Evolutionary conservation across 1,140 invertebrate species (phyloP), one percentile per base, ranked within the genome.

Genomic region (Drosophila malerkotliana): DNA sequence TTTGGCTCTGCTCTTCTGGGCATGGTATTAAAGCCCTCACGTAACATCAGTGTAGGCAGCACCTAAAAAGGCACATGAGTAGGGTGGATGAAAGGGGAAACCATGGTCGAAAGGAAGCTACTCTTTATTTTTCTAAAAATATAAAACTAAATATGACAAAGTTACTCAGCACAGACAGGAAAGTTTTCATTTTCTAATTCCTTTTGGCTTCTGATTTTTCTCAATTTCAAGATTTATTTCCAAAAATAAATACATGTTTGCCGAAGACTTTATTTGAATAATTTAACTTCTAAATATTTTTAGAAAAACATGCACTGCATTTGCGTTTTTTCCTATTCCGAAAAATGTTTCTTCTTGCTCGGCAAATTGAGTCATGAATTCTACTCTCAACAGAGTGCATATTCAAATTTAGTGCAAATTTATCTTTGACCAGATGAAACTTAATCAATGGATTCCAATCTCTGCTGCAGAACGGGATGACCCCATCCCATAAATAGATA

Each of bases 11-110:
- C 37, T 53, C 47, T 58, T 14, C 63, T 60, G 45, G 72, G 64
- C 75, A 83, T 76, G 79, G 85, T 55, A 88, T 79, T 88, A 83
- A 88, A 76, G 63, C 74, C 79, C 75, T 71, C 75, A 75, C 69
- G 56, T 67, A 78, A 71, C 82, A 44, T 67, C 58, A 39, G 37
- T 47, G 55, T 41, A 69, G 79, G 51, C 47, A 82, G 76, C 83
- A 83, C 84, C 79, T 89, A 83, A 62, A 60, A 51, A 52, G 72
- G 57, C 74, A 75, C 63, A 72, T 58, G 57, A 77, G n/a, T 5
- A 28, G n/a, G 7, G 32, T 0, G 7, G 32, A 53, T 26, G 12
- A 47, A 12, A 1, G 44, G 26, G 6, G 6, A 3, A 37, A 12
- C 21, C 4, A 6, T 15, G 30, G 8, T 4, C 45, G 28, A 55